phyloP scores from a whole-genome alignment of 2,113 vertebrate species.

The Oreochromis niloticus region DNA sequence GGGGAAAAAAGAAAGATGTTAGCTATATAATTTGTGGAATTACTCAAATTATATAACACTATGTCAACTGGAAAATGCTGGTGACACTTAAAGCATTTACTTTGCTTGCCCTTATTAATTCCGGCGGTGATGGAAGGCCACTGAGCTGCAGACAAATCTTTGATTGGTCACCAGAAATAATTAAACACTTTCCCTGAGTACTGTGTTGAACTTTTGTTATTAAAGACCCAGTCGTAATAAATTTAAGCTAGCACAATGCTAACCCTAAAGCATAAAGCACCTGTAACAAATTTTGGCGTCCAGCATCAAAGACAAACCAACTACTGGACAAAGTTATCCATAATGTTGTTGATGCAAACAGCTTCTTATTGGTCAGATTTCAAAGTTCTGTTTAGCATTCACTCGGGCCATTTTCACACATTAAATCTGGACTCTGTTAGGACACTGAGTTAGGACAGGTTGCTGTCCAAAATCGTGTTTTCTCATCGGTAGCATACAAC shows the following conservation, averaged over 20 bases:
- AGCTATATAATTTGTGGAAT: neutral
- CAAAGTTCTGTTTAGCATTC: neutral
- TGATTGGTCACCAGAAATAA: neutral
- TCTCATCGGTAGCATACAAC: neutral
- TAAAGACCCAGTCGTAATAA: neutral
- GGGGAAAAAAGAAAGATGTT: fast-evolving
- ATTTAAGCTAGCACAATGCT: neutral
- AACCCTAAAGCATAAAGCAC: neutral
- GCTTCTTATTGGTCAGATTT: neutral
- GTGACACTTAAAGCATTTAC: neutral
- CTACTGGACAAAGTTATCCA: neutral
- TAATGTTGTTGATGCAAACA: neutral
- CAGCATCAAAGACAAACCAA: neutral
- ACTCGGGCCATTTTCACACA: neutral
- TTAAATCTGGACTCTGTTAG: neutral
- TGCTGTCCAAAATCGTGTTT: neutral
- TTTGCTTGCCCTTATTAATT: neutral
- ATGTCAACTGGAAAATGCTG: neutral
- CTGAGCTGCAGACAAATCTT: neutral
- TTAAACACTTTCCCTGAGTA: neutral
- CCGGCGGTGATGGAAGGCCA: neutral
- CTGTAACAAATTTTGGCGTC: neutral
- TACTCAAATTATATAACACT: neutral
- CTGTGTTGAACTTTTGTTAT: neutral
- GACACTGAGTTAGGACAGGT: neutral